Conservation (phyloP, 2,797 vertebrate genomes). For the Coregonus sp. region DNA sequence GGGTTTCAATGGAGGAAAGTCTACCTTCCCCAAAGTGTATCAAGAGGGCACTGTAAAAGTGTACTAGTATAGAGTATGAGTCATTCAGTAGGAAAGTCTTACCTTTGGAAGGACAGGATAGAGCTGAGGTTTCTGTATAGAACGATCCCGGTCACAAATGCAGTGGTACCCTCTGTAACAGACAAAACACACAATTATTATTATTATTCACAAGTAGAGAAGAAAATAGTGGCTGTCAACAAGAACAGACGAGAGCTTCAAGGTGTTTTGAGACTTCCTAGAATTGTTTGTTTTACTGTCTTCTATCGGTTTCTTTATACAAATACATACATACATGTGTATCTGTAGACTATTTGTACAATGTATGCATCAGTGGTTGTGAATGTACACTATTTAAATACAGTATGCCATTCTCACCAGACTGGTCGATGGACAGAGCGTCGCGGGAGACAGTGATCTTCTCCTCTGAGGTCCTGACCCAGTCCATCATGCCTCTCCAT, state of each 20-base stretch:
- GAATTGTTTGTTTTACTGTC: not conserved
- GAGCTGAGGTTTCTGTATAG: conserved; percentile 93
- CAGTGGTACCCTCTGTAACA: conserved; percentile 79
- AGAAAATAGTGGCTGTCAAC: not conserved
- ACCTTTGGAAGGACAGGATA: conserved; percentile 93
- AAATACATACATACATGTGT: not conserved
- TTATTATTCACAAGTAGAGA: not conserved
- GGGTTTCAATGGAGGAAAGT: not conserved
- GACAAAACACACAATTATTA: conserved; percentile 18
- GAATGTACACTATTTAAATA: not conserved
- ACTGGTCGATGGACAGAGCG: conserved; percentile 83
- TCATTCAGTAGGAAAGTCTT: conserved; percentile 38
- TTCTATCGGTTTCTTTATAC: not conserved
- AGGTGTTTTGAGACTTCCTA: not conserved
- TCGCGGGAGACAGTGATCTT: conserved; percentile 90
- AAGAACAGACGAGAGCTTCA: not conserved
- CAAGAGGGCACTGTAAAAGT: not conserved
- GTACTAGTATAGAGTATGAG: not conserved
- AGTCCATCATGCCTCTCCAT: conserved; percentile 93
- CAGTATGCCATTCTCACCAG: conserved; percentile 74
- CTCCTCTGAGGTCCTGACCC: conserved; percentile 93
- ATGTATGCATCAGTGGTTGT: not conserved
- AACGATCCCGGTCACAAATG: conserved; percentile 93
- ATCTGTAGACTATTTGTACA: not conserved
- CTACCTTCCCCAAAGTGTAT: not conserved